These are phyloP conservation scores for Pycnonotus jocosus DNA, from an alignment of 2,113 vertebrate species.

Conservation along the genomic window DNA sequence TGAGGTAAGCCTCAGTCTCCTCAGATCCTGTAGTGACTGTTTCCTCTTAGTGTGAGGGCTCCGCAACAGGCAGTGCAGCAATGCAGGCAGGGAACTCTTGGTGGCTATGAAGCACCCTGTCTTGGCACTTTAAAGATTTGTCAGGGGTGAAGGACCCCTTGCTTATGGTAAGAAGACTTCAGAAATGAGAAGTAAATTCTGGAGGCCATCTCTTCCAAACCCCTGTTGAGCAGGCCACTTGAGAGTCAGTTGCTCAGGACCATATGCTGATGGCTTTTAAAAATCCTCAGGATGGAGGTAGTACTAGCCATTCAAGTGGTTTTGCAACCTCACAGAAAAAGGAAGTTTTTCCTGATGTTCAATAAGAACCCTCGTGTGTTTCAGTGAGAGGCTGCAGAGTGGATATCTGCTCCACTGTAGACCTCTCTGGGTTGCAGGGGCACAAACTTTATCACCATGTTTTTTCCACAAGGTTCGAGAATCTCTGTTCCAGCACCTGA, in stretches of 20 bases:
- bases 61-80: neutral
- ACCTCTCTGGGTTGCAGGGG: neutral
- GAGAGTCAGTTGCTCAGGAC: neutral
- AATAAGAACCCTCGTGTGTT: neutral
- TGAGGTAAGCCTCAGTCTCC: neutral
- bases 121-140: neutral
- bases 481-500: neutral
- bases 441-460: neutral
- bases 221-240: neutral
- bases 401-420: neutral
- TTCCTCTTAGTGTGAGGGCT: neutral
- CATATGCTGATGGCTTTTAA: neutral
- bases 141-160: neutral
- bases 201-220: neutral
- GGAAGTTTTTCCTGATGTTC: neutral
- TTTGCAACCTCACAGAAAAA: neutral
- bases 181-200: neutral
- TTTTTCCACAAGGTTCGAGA: neutral
- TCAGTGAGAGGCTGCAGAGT: neutral
- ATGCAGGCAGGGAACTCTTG: neutral
- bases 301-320: rapidly evolving
- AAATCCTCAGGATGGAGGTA: too few species aligned
- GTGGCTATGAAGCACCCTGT: neutral
- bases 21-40: rapidly evolving
- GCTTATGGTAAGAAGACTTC: neutral